Evolutionary conservation across 35 echinoderm and acorn worm species (phyloP).

Genomic region (Heliocidaris erythrogramma): DNA sequence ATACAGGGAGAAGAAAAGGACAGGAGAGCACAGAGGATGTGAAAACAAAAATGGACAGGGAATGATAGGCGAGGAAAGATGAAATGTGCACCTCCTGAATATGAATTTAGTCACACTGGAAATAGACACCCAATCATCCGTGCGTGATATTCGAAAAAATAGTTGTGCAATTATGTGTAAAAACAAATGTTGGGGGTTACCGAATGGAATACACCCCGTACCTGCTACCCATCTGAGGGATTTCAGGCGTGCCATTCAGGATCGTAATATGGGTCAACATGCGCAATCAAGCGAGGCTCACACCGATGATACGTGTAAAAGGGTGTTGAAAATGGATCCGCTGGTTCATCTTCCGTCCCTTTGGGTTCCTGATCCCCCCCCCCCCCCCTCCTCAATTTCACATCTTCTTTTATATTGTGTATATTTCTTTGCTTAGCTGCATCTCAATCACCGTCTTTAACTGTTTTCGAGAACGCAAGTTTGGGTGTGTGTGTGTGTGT

Average conservation of each 20-base stretch:
- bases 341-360: not conserved
- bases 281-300: not conserved
- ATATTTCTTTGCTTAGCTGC: too few relatives aligned
- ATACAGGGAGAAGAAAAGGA: too few relatives aligned
- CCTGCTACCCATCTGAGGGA: not conserved
- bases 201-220: not conserved
- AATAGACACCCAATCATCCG: not conserved
- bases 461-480: too few relatives aligned
- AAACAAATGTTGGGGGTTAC: not conserved
- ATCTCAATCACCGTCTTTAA: too few relatives aligned
- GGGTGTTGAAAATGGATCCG: not conserved
- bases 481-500: too few relatives aligned
- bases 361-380: not conserved
- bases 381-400: not conserved
- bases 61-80: not conserved
- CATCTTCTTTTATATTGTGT: not conserved
- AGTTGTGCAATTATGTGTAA: not conserved
- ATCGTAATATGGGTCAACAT: not conserved
- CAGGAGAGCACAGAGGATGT: too few relatives aligned
- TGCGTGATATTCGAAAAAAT: not conserved
- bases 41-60: too few relatives aligned
- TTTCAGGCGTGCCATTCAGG: not conserved
- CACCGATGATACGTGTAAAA: not conserved
- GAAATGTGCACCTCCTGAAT: not conserved
- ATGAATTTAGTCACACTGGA: not conserved